Conservation (phyloP, 2,113 vertebrate species). For the Cavia aperea region DNA sequence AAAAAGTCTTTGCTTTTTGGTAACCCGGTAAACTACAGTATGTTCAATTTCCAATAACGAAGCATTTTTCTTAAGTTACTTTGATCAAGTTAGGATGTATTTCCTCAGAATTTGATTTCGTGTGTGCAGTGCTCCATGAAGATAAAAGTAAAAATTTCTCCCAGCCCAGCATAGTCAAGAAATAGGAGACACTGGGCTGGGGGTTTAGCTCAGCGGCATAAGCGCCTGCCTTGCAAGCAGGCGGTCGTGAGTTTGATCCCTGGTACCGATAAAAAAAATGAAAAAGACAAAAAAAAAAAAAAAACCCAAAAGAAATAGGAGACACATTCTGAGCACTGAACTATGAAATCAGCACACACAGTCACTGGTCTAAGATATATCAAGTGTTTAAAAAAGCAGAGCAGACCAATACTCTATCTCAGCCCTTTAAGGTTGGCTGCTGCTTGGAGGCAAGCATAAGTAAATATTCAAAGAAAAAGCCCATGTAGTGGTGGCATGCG, state of each 20-base stretch:
- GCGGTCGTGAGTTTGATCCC: too few species aligned
- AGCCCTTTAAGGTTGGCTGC: neutral
- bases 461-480: conserved; percentile 19
- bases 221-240: too few species aligned
- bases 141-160: neutral
- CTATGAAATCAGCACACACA: neutral
- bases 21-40: neutral
- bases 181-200: neutral
- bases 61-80: conserved; percentile 23
- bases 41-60: neutral
- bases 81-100: conserved; percentile 5
- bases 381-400: conserved; percentile 9
- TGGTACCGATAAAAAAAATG: too few species aligned
- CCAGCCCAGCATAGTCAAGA: neutral
- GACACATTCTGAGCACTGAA: conserved; percentile 26
- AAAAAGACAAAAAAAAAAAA: too few species aligned
- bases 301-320: neutral
- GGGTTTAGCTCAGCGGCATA: too few species aligned
- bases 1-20: neutral
- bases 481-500: neutral
- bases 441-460: neutral
- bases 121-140: neutral
- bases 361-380: neutral
- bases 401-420: neutral
- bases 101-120: conserved; percentile 43